Percentiles rank a stretch among this genome's conserved stretches.
phyloP scores from a whole-genome alignment of 2,888 invertebrate species.

The Caenorhabditis angaria region DNA sequence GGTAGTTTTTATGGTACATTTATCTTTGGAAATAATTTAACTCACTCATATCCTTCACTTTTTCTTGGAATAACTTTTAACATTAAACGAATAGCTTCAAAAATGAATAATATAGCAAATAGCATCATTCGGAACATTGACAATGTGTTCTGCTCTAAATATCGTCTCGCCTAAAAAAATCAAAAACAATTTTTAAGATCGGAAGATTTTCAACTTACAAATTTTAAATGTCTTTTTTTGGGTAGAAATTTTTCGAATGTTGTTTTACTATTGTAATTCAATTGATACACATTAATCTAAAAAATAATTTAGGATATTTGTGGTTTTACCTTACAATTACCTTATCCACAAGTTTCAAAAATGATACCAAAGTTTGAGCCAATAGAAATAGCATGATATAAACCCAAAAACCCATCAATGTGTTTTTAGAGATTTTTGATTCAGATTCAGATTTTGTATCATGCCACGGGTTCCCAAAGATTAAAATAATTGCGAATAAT shows the following conservation, averaged over 20 bases:
- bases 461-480: neutral
- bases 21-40: too few relatives aligned
- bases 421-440: neutral
- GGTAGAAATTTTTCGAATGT: too few relatives aligned
- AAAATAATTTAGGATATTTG: too few relatives aligned
- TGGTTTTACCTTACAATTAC: neutral
- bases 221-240: too few relatives aligned
- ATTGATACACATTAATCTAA: too few relatives aligned
- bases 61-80: neutral
- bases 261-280: too few relatives aligned
- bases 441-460: neutral
- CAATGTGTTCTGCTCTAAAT: conserved; percentile 16
- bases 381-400: neutral
- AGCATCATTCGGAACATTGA: conserved; percentile 17
- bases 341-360: conserved; percentile 12
- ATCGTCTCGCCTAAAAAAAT: neutral
- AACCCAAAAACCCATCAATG: neutral
- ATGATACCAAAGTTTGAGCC: conserved; percentile 16
- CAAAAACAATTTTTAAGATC: neutral
- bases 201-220: neutral
- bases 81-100: conserved; percentile 13
- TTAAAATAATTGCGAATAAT: neutral
- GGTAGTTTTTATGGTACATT: too few relatives aligned
- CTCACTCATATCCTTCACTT: neutral
- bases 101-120: neutral